Base-by-base conservation (phyloP, 2,113 vertebrate genomes). In the Neomonachus schauinslandi region DNA sequence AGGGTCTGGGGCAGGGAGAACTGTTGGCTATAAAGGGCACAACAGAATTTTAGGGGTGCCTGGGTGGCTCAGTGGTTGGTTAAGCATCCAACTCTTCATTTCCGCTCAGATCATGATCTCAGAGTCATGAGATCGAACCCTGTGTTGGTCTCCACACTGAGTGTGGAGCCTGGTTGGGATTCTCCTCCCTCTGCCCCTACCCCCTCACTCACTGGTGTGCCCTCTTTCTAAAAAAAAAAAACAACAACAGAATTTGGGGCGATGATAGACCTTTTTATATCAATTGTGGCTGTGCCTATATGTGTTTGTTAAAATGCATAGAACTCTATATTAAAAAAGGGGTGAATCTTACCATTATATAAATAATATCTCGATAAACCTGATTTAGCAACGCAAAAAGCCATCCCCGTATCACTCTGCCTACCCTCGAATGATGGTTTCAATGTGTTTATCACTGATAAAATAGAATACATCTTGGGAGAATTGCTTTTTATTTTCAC, bases 211-310 rank as follows among this genome's bases (percentile, higher is more conserved):
- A 0, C 31, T 67, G 33, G 31, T 67, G 14, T 67, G 31, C 6
- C 2, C 63, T 33, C 31, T 33, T 14, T 67, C 31, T 33, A 28
- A 13, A 11, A 26, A 63, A 63, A 1, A 63, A 67, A 16, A 67
- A 33, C 63, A 33, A 51, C 21, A n/a, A 72, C 18, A 24, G 63
- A 69, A 53, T 79, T 82, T 14, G 42, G 49, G 26, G 7, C 11
- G 18, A 7, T 2, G 21, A n/a, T 4, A 5, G 18, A 51, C 69
- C 31, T 19, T 9, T 39, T 15, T 46, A 28, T 15, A 36, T 49
- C 28, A 21, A 59, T 16, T 33, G 1, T 61, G 14, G 33, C 4
- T 4, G 36, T 2, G 33, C 31, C 26, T 3, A 0, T 28, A 4
- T 51, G 7, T 4, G 11, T 80, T 74, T 67, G 12, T 83, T n/a